Percentiles rank a stretch among this genome's conserved stretches.
Evolutionary conservation across 2,888 invertebrate species (phyloP).

Genomic region (Morinoia aosen): DNA sequence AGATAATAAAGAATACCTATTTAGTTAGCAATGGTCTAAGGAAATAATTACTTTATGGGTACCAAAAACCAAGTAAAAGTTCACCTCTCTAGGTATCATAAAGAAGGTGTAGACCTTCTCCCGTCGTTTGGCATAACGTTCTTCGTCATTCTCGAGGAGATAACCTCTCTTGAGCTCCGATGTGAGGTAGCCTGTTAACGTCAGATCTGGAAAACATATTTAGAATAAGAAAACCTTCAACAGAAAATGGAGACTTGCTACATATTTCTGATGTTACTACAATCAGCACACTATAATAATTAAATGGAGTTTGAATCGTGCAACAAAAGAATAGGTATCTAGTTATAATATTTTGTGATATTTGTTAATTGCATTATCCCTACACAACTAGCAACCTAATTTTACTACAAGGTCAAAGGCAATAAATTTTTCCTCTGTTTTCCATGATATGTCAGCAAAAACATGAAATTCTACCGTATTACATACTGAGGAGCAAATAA

Average conservation of each 20-base stretch:
- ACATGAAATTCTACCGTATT: too few species aligned
- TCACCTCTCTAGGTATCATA: slow-evolving; percentile 88
- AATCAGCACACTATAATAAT: background rate
- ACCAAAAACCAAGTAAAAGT: background rate
- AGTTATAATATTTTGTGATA: background rate
- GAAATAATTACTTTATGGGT: too few species aligned
- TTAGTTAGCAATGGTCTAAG: too few species aligned
- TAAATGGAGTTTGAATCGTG: background rate
- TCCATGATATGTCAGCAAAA: too few species aligned
- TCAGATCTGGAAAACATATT: slow-evolving; percentile 64
- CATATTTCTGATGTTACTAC: background rate
- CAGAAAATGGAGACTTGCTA: background rate
- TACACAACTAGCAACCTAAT: background rate
- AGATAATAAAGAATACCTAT: background rate
- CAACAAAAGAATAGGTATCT: background rate
- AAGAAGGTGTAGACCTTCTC: slow-evolving; percentile 97
- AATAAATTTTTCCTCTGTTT: too few species aligned
- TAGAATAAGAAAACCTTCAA: background rate
- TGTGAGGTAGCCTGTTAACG: slow-evolving; percentile 78
- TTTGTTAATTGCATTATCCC: background rate
- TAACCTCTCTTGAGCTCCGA: slow-evolving; percentile 94
- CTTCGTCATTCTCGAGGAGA: slow-evolving; percentile 93
- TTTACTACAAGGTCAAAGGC: background rate
- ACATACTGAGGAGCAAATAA: too few species aligned
- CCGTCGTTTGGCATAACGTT: slow-evolving; percentile 91